Conservation (phyloP, 2,113 vertebrate genomes). For the Thinocorus orbignyianus region DNA sequence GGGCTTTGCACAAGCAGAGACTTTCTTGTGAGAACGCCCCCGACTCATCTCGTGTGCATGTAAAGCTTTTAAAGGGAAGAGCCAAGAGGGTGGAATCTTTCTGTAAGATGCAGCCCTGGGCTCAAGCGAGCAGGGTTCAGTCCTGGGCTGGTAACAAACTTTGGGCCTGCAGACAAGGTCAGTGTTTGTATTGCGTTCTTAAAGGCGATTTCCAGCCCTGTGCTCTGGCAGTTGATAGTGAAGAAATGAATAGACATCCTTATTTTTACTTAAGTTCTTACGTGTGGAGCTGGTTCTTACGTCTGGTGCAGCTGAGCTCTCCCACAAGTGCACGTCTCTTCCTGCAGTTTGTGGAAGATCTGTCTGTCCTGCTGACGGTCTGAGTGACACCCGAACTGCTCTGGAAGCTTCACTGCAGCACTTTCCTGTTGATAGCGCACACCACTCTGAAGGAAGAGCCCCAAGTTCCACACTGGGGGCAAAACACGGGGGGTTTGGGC, state of each 20-base stretch:
- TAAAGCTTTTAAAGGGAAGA: background rate
- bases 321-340: background rate
- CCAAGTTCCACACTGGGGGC: accelerated
- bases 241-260: background rate
- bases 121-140: background rate
- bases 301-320: background rate
- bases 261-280: background rate
- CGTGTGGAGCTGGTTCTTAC: accelerated
- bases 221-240: background rate
- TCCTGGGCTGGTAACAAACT: background rate
- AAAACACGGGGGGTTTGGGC: background rate
- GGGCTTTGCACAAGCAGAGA: background rate
- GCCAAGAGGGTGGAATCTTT: background rate
- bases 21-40: background rate
- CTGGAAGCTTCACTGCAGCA: background rate
- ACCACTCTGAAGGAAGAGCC: background rate
- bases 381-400: background rate
- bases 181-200: background rate
- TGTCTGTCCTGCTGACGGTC: background rate
- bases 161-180: background rate
- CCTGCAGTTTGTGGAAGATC: background rate
- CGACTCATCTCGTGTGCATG: background rate
- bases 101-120: background rate
- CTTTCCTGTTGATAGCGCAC: background rate
- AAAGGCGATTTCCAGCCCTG: background rate